Percentiles rank a stretch among this genome's conserved stretches.
These are phyloP conservation scores for Perdix hodgsoniae DNA, from an alignment of 2,797 vertebrate genomes.

Conservation along the genomic window DNA sequence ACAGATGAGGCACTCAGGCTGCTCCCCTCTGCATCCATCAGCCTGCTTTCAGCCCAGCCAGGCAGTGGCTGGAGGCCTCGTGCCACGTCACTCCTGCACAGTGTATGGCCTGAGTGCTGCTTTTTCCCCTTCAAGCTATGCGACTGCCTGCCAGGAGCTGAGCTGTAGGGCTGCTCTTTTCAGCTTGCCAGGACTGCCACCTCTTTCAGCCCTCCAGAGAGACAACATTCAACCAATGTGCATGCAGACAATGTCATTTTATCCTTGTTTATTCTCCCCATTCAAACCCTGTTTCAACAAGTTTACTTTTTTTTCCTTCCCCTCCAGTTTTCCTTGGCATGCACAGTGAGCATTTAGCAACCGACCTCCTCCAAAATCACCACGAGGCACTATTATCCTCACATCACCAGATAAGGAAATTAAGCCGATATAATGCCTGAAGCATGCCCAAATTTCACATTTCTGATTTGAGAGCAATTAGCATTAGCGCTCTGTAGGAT, in stretches of 20 bases:
- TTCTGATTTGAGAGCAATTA: constrained; percentile 15
- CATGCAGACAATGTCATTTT: background rate
- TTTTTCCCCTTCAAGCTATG: background rate
- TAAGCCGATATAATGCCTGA: constrained; percentile 37
- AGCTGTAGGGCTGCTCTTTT: background rate
- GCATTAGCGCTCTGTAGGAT: background rate
- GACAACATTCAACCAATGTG: background rate
- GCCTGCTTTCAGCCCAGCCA: background rate
- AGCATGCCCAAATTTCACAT: constrained; percentile 44
- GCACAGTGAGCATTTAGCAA: constrained; percentile 36
- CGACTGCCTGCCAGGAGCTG: background rate
- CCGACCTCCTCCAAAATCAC: constrained; percentile 60
- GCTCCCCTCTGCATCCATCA: background rate
- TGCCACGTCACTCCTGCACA: background rate
- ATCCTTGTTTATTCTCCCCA: constrained; percentile 38
- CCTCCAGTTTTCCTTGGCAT: constrained; percentile 13
- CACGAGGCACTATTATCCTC: constrained; percentile 44
- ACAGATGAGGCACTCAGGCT: background rate
- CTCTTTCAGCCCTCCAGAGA: background rate
- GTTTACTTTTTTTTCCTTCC: background rate
- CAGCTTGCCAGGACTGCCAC: background rate
- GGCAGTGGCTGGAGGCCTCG: background rate
- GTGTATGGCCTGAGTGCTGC: rapidly evolving
- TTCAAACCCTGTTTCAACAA: constrained; percentile 13
- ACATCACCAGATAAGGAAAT: constrained; percentile 49